Evolutionary conservation across 2,888 invertebrate species (phyloP).

Genomic region (Kuschelorhynchus macadamiae): DNA sequence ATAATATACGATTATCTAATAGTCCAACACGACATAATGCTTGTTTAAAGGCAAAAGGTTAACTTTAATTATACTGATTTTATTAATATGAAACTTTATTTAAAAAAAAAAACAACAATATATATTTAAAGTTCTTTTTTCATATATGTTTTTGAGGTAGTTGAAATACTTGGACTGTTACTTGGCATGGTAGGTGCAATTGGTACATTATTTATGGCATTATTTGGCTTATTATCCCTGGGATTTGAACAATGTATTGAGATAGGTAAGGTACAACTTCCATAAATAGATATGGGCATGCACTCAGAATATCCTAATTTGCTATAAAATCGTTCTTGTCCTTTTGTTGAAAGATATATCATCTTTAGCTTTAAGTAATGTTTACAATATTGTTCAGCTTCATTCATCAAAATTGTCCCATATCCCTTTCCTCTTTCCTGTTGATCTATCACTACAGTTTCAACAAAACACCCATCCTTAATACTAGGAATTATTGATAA

Average conservation of each 20-base stretch:
- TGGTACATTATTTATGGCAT: constrained; percentile 13
- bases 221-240: background rate
- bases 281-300: constrained; percentile 80
- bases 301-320: constrained; percentile 82
- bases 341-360: constrained; percentile 73
- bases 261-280: constrained; percentile 61
- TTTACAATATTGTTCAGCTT: constrained; percentile 82
- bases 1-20: too few relatives aligned
- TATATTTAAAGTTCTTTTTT: constrained; percentile 36
- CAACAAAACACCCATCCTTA: constrained; percentile 81
- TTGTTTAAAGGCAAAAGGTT: too few relatives aligned
- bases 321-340: constrained; percentile 82
- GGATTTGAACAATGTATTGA: background rate
- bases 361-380: constrained; percentile 74
- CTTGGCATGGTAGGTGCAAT: constrained; percentile 44
- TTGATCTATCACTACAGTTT: constrained; percentile 85
- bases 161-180: constrained; percentile 1
- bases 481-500: constrained; percentile 80
- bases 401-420: constrained; percentile 81
- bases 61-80: too few relatives aligned
- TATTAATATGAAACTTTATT: background rate
- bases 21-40: too few relatives aligned
- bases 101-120: background rate
- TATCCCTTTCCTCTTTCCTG: constrained; percentile 81
- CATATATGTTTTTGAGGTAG: constrained; percentile 46